Evolutionary conservation across 2,888 invertebrate species (phyloP).

Genomic region (Sympetrum striolatum): DNA sequence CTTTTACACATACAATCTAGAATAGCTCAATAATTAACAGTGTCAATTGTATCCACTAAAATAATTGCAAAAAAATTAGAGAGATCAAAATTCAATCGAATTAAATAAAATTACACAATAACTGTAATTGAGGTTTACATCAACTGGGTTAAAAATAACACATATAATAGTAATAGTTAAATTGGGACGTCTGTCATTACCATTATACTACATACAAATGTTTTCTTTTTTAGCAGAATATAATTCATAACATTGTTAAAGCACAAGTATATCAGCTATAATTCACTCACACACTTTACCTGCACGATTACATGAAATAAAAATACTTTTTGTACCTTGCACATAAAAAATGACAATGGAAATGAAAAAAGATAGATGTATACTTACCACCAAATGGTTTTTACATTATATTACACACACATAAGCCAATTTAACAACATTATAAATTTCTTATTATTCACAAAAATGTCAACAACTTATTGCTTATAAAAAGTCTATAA

Average conservation of each 20-base stretch:
- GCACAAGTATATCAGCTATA: slow-evolving; percentile 3
- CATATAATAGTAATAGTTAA: not conserved
- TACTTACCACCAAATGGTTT: slow-evolving; percentile 12
- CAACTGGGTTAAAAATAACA: not conserved
- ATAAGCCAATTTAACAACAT: slow-evolving; percentile 33
- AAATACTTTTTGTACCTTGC: not conserved
- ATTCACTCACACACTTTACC: not conserved
- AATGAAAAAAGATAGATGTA: slow-evolving; percentile 1
- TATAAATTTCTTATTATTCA: not conserved
- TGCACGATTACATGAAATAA: slow-evolving; percentile 15
- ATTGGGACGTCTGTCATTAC: not conserved
- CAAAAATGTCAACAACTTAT: slow-evolving; percentile 39
- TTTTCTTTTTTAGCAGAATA: not conserved
- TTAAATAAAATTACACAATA: not conserved
- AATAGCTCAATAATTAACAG: not conserved
- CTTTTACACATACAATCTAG: not conserved
- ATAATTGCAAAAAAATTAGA: not conserved
- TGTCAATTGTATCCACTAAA: not conserved
- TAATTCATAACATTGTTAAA: slow-evolving; percentile 5
- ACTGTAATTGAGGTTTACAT: not conserved
- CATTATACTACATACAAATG: not conserved
- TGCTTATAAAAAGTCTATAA: slow-evolving; percentile 38
- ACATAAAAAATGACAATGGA: slow-evolving; percentile 1
- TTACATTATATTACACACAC: slow-evolving; percentile 15
- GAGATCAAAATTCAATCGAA: slow-evolving; percentile 22